These are phyloP conservation scores for Homalodisca vitripennis DNA, from an alignment of 1,140 invertebrate species.

Conservation along the genomic window DNA sequence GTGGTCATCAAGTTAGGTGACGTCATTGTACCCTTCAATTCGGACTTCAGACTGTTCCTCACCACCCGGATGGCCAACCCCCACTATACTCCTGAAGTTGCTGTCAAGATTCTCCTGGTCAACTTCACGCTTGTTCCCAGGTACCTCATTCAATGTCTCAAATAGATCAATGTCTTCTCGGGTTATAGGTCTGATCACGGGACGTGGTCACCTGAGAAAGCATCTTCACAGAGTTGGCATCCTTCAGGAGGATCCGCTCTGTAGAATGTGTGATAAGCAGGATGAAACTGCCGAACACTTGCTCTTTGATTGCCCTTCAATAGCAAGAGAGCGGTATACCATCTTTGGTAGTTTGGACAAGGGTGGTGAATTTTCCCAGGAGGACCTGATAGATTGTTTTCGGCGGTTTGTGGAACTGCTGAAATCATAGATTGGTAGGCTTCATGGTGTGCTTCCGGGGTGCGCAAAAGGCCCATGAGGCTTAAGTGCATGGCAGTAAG, in stretches of 20 bases:
- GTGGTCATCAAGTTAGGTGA: constrained; percentile 57
- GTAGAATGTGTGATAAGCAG: no score
- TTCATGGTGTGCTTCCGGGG: no score
- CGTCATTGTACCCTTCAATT: constrained; percentile 60
- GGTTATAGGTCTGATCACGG: not conserved
- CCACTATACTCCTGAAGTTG: constrained; percentile 67
- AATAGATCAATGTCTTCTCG: not conserved
- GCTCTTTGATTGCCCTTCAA: not conserved
- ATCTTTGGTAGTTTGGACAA: no score
- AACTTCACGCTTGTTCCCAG: constrained; percentile 67
- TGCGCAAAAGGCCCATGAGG: no score
- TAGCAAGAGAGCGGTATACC: no score
- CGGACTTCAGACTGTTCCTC: constrained; percentile 64
- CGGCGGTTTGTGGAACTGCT: no score
- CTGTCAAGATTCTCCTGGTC: constrained; percentile 64
- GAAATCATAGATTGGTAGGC: no score
- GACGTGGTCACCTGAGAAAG: not conserved
- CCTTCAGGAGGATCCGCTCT: no score
- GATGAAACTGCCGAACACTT: no score
- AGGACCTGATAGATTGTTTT: no score
- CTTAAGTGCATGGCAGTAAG: no score
- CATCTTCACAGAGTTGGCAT: not conserved
- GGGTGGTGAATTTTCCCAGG: no score
- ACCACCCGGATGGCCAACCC: constrained; percentile 72
- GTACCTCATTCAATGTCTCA: constrained; percentile 42